Evolutionary conservation across 2,113 vertebrate genomes (phyloP).

Genomic region (Brachypodius melanocephalos): DNA sequence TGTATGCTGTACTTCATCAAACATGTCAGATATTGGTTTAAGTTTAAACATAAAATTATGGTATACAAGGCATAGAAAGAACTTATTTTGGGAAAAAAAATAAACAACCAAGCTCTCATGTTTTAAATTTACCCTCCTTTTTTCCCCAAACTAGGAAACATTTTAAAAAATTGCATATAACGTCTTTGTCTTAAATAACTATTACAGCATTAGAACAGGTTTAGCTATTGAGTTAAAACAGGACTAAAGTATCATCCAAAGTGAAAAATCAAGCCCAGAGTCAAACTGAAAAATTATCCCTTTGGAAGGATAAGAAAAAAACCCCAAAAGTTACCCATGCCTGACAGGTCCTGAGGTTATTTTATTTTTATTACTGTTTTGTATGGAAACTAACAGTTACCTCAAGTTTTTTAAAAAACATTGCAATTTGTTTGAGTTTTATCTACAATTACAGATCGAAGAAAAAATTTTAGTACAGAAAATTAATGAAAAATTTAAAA

Average conservation of each 20-base stretch:
- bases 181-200: background rate
- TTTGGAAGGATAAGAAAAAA: background rate
- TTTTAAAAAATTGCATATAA: background rate
- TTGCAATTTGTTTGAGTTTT: background rate
- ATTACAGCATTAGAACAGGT: background rate
- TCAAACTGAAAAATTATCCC: background rate
- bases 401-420: background rate
- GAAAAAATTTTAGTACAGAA: background rate
- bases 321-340: background rate
- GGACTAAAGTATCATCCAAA: background rate
- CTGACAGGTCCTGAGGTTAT: background rate
- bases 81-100: background rate
- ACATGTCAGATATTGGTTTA: background rate
- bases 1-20: background rate
- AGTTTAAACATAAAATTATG: background rate
- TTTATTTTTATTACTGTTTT: background rate
- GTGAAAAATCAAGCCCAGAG: background rate
- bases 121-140: background rate
- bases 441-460: background rate
- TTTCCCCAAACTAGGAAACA: background rate
- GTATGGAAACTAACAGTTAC: background rate
- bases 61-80: background rate
- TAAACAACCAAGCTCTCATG: background rate
- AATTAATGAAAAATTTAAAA: background rate
- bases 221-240: background rate